Evolutionary conservation across 1,140 invertebrate genomes (phyloP), one percentile per base, ranked within the genome.

Genomic region (Anastrepha ludens): DNA sequence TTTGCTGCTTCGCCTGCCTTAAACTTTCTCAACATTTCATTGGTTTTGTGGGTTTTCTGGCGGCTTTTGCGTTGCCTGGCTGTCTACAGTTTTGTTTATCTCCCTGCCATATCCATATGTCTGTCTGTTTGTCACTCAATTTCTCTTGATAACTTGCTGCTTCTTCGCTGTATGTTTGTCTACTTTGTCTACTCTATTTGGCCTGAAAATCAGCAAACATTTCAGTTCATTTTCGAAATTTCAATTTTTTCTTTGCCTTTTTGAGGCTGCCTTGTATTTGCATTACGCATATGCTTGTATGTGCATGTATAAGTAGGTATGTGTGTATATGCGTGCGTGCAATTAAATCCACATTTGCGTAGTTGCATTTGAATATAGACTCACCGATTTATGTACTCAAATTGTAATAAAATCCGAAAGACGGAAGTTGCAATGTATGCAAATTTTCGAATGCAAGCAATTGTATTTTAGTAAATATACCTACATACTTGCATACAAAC

Each of bases 161-260:
- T 2, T 20, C 9, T 55, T 55, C 29, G 47, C 47, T 9, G 39
- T 29, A 70, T 20, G 70, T 67, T 5, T 67, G 11, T 67, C n/a
- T 67, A 29, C 7, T 13, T n/a, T 64, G 60, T n/a, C 17, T 64
- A 67, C 29, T 11, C 64, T 4, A 8, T 67, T 67, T 78, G 67
- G 67, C 67, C 29, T 29, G 70, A 74, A 81, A 81, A 55, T 81
- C 47, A 81, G 47, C 74, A 81, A 81, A 81, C 20, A 55, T 81
- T 81, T 9, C 74, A 81, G 74, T 81, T 81, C 74, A 81, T 81
- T 58, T 81, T 81, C 47, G 47, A 50, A 81, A 81, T 81, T 81
- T 81, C 4, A 50, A 58, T 55, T 55, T 20, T 58, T 41, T 8
- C 44, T 81, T 78, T 78, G 20, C 29, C 3, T 6, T 50, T 50